Evolutionary conservation across 2,113 vertebrate species (phyloP).

Genomic region (Platichthys stellatus): DNA sequence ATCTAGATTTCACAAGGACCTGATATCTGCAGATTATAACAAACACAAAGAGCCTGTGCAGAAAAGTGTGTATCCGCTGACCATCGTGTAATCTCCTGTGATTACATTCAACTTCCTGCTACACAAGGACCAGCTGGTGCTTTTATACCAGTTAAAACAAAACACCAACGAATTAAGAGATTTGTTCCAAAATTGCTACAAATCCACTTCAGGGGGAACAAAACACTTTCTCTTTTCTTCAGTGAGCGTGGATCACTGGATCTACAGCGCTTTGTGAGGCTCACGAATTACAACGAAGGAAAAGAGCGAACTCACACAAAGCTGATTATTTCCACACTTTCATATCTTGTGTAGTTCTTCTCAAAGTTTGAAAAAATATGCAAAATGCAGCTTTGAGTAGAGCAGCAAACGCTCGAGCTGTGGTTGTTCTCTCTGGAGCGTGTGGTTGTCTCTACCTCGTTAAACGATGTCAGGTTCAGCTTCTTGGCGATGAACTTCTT

Average conservation of each 20-base stretch:
- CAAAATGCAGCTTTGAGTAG: neutral
- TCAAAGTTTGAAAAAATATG: neutral
- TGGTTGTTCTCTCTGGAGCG: neutral
- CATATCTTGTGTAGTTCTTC: neutral
- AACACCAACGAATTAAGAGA: conserved; percentile 20
- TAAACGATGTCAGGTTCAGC: conserved; percentile 98
- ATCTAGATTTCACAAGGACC: conserved; percentile 33
- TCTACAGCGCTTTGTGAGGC: neutral
- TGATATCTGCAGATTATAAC: conserved; percentile 45
- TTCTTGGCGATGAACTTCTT: conserved; percentile 99
- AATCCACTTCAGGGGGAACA: conserved; percentile 13
- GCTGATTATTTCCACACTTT: neutral
- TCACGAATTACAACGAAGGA: conserved; percentile 2
- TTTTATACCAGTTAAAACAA: conserved; percentile 2
- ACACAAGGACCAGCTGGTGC: conserved; percentile 24
- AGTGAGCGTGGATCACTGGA: neutral
- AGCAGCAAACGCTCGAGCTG: neutral
- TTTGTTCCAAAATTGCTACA: conserved; percentile 32
- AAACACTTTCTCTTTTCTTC: neutral
- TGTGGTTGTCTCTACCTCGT: conserved; percentile 86
- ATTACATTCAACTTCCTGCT: conserved; percentile 35
- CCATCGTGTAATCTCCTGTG: conserved; percentile 14
- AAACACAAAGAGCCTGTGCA: conserved; percentile 20
- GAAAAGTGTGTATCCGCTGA: neutral
- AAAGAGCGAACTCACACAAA: neutral